Percentiles rank a stretch among this genome's conserved stretches.
phyloP scores from a whole-genome alignment of 2,797 vertebrate species.

The Danionella dracula region DNA sequence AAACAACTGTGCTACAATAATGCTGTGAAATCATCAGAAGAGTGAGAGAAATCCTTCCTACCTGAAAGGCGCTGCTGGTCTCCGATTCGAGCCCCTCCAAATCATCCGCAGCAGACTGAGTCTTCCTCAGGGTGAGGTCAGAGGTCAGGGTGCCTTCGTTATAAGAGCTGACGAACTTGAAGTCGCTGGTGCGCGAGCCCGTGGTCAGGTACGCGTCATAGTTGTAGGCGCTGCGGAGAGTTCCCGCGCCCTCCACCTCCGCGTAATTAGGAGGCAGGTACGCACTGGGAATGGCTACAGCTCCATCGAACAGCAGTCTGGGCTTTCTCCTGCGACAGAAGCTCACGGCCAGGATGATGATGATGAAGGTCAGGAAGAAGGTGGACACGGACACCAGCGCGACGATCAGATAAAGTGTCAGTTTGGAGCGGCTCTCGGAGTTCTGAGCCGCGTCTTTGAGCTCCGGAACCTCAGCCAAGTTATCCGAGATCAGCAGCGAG shows the following conservation, averaged over 20 bases:
- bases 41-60: background rate
- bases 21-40: too few relatives aligned
- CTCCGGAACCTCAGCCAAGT: conserved; percentile 38
- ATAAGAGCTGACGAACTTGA: background rate
- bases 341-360: conserved; percentile 43
- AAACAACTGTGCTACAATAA: too few relatives aligned
- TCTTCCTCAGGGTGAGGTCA: background rate
- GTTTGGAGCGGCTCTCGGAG: conserved; percentile 37
- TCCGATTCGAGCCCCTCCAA: background rate
- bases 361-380: conserved; percentile 48
- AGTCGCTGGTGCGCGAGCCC: conserved; percentile 9
- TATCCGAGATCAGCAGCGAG: background rate
- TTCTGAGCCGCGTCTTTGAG: background rate
- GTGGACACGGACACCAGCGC: conserved; percentile 38
- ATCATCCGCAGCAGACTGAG: background rate
- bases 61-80: background rate
- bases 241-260: background rate
- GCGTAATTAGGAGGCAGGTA: background rate
- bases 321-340: conserved; percentile 39
- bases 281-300: conserved; percentile 11
- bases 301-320: conserved; percentile 25
- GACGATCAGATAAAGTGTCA: background rate
- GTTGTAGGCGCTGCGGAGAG: background rate
- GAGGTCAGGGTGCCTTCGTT: background rate
- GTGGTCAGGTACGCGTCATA: conserved; percentile 2